phyloP scores from a whole-genome alignment of 1,140 invertebrate species.

The Globodera ellingtonae region DNA sequence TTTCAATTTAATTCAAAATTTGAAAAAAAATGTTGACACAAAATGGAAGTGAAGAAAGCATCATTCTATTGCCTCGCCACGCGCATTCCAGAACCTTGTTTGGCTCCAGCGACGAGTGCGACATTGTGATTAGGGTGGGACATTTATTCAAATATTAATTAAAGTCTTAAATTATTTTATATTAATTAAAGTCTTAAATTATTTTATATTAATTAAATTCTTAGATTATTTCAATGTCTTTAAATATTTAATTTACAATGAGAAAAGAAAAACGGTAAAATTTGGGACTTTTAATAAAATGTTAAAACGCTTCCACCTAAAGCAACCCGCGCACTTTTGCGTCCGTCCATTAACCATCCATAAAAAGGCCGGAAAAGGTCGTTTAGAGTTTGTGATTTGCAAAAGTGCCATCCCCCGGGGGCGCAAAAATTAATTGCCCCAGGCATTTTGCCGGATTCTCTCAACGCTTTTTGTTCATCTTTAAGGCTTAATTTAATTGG shows the following conservation, averaged over 20 bases:
- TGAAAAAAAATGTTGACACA: neutral
- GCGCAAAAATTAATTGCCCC: too few species aligned
- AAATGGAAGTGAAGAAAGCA: neutral
- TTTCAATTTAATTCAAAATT: neutral
- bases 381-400: neutral
- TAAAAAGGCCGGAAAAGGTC: neutral
- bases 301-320: too few species aligned
- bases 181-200: too few species aligned
- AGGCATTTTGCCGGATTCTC: too few species aligned
- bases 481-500: neutral
- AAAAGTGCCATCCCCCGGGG: too few species aligned
- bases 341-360: neutral
- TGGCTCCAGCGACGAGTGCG: constrained; percentile 20
- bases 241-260: neutral
- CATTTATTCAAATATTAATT: neutral
- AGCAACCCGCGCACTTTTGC: neutral
- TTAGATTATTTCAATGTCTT: neutral
- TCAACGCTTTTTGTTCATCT: too few species aligned
- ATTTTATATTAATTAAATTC: neutral
- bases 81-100: neutral
- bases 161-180: neutral
- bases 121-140: constrained; percentile 19
- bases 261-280: neutral
- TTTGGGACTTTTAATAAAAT: neutral
- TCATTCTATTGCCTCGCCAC: neutral